These are phyloP conservation scores for Electrona antarctica DNA, from an alignment of 2,113 vertebrate species.

Conservation along the genomic window DNA sequence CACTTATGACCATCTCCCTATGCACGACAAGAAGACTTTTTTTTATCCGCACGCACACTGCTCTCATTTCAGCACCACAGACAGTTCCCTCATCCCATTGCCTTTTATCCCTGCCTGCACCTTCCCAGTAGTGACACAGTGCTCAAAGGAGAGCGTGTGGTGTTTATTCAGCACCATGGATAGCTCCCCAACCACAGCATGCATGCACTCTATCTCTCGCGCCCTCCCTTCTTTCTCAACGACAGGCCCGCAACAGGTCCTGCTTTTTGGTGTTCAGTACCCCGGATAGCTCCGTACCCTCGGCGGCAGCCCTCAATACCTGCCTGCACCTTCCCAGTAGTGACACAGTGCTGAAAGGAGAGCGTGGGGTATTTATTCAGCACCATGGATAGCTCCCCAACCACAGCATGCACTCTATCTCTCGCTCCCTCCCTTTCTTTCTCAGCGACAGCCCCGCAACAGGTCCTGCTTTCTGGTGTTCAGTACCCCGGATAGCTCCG, in stretches of 20 bases:
- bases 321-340: background rate
- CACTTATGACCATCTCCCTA: slow-evolving; percentile 17
- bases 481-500: slow-evolving; percentile 55
- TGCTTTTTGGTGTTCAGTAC: slow-evolving; percentile 37
- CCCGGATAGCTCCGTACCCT: slow-evolving; percentile 42
- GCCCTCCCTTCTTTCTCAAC: background rate
- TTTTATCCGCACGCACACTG: background rate
- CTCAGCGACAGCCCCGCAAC: slow-evolving; percentile 14
- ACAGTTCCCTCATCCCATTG: slow-evolving; percentile 19
- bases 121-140: background rate
- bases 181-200: slow-evolving; percentile 33
- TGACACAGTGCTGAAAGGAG: slow-evolving; percentile 17
- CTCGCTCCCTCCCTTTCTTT: background rate
- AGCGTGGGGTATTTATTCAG: slow-evolving; percentile 32
- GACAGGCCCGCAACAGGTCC: slow-evolving; percentile 7
- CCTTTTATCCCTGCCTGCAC: background rate
- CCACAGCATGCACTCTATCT: slow-evolving; percentile 17
- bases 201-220: slow-evolving; percentile 14
- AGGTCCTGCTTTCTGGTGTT: background rate
- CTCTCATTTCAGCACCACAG: slow-evolving; percentile 40
- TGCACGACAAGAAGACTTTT: background rate
- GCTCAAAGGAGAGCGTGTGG: slow-evolving; percentile 22
- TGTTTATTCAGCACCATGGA: slow-evolving; percentile 44
- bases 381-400: slow-evolving; percentile 43
- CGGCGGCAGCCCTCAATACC: too few species aligned